Conservation (phyloP, 2,113 vertebrate genomes). For the Jaculus jaculus region DNA sequence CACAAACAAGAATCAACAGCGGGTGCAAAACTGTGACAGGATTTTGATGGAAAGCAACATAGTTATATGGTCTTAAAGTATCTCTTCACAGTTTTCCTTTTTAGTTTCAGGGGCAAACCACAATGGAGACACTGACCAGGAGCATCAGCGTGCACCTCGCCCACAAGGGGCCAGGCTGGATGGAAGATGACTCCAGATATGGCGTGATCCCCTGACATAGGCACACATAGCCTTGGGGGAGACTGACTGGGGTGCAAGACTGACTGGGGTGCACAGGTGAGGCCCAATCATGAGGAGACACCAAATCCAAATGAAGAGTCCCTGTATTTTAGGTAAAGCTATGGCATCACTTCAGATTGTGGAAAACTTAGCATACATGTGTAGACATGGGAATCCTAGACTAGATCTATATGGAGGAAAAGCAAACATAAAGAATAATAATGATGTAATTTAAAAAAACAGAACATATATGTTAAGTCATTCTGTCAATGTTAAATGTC, state of each 20-base stretch:
- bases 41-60: neutral
- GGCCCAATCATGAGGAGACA: neutral
- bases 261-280: accelerated
- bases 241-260: neutral
- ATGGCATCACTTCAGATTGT: neutral
- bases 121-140: neutral
- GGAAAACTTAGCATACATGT: neutral
- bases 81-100: neutral
- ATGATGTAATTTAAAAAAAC: neutral
- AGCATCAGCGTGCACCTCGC: neutral
- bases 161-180: neutral
- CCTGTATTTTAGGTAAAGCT: neutral
- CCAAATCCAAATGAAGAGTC: too few relatives aligned
- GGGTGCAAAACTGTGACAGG: neutral
- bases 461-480: neutral
- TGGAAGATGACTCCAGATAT: accelerated
- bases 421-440: neutral
- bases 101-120: neutral
- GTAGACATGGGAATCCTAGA: neutral
- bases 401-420: neutral
- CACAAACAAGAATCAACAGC: neutral
- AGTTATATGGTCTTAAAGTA: neutral
- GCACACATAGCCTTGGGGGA: accelerated
- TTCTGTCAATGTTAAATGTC: neutral
- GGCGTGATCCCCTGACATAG: neutral